Conservation (phyloP, 2,888 invertebrate genomes). For the Platycheirus rosarum region DNA sequence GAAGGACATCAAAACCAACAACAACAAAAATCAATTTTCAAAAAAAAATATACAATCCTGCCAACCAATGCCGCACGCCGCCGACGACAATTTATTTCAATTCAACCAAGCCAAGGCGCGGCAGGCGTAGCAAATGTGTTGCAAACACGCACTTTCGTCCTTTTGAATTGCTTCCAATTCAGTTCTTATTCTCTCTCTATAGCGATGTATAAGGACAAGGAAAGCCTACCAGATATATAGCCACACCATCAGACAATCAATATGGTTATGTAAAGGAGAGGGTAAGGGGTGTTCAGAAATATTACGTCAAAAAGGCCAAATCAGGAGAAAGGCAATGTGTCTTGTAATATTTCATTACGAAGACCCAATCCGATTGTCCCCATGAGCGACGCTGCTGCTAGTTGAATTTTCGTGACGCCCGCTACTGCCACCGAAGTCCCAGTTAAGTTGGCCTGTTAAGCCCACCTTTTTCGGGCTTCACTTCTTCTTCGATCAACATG, state of each 20-base stretch:
- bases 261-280: neutral
- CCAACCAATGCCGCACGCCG: conserved; percentile 39
- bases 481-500: conserved; percentile 57
- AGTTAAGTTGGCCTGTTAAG: conserved; percentile 6
- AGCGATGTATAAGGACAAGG: too few species aligned
- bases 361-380: conserved; percentile 64
- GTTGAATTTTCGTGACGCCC: neutral
- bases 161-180: conserved; percentile 65
- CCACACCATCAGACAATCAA: neutral
- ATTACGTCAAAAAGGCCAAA: conserved; percentile 44
- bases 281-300: neutral
- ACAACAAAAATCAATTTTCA: conserved; percentile 57
- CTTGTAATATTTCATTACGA: conserved; percentile 67
- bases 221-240: neutral
- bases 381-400: conserved; percentile 20
- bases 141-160: conserved; percentile 70
- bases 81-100: conserved; percentile 64
- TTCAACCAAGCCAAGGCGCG: conserved; percentile 41
- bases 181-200: conserved; percentile 32
- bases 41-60: conserved; percentile 50
- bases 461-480: conserved; percentile 13
- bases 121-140: conserved; percentile 60
- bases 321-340: conserved; percentile 60
- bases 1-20: conserved; percentile 14
- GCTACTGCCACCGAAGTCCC: neutral